Evolutionary conservation across 2,113 vertebrate species (phyloP).

Genomic region (Canis aureus): DNA sequence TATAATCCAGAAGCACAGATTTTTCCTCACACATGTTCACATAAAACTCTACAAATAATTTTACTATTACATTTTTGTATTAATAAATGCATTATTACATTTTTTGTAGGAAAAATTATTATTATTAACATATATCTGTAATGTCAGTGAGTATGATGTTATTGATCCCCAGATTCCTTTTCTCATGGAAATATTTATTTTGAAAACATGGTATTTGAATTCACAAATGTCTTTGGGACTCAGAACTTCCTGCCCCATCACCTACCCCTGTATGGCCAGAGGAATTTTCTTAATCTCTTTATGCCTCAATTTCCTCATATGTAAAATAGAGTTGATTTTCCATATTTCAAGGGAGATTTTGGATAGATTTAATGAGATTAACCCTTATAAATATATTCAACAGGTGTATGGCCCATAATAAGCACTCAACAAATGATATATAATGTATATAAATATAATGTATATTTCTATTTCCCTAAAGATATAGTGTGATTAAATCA

Average conservation of each 20-base stretch:
- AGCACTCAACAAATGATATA: background rate
- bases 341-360: background rate
- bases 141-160: background rate
- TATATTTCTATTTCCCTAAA: background rate
- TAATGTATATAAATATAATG: no score
- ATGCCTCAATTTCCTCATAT: background rate
- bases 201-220: background rate
- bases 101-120: background rate
- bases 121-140: background rate
- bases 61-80: background rate
- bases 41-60: background rate
- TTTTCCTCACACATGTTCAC: background rate
- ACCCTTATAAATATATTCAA: background rate
- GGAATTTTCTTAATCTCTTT: background rate
- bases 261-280: background rate
- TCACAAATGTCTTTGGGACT: background rate
- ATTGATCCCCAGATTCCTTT: background rate
- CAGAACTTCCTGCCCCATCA: background rate
- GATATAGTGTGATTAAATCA: background rate
- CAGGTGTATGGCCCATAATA: background rate
- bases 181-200: background rate
- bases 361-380: background rate
- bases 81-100: background rate
- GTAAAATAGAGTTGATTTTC: background rate
- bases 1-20: background rate